Conservation (phyloP, 2,797 vertebrate genomes). For the Eremophila alpestris region DNA sequence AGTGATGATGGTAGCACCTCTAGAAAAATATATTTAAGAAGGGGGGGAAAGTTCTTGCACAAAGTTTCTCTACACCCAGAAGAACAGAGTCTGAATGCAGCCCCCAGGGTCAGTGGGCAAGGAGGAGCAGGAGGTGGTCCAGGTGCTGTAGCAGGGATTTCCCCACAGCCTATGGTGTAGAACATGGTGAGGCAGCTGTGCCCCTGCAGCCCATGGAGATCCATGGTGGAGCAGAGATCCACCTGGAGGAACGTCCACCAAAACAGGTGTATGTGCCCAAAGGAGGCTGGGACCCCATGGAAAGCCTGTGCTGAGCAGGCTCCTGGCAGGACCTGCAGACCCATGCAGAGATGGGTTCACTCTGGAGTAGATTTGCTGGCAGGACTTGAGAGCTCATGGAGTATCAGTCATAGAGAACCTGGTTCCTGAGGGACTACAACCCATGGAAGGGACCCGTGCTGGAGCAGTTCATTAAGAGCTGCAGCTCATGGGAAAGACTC, state of each 20-base stretch:
- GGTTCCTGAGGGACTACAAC: no score
- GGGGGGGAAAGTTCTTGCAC: not conserved
- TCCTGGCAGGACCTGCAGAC: not conserved
- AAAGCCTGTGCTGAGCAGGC: not conserved
- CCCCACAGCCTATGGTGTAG: not conserved
- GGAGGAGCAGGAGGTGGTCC: not conserved
- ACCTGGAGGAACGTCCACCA: not conserved
- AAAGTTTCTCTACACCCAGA: no score
- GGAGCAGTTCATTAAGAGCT: not conserved
- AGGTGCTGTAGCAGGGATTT: not conserved
- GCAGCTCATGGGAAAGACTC: not conserved
- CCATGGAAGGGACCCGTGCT: not conserved
- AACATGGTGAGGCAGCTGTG: not conserved
- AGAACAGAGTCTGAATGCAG: not conserved
- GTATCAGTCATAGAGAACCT: not conserved
- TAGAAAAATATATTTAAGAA: not conserved
- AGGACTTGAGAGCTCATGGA: fast-evolving
- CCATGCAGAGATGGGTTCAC: not conserved
- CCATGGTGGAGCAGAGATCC: not conserved
- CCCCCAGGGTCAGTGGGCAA: not conserved
- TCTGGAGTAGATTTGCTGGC: not conserved
- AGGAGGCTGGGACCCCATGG: not conserved
- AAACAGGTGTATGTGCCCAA: not conserved
- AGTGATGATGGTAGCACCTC: not conserved
- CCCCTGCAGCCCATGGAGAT: not conserved